These are phyloP conservation scores for Dasypus novemcinctus DNA, from an alignment of 2,113 vertebrate species.

Conservation along the genomic window DNA sequence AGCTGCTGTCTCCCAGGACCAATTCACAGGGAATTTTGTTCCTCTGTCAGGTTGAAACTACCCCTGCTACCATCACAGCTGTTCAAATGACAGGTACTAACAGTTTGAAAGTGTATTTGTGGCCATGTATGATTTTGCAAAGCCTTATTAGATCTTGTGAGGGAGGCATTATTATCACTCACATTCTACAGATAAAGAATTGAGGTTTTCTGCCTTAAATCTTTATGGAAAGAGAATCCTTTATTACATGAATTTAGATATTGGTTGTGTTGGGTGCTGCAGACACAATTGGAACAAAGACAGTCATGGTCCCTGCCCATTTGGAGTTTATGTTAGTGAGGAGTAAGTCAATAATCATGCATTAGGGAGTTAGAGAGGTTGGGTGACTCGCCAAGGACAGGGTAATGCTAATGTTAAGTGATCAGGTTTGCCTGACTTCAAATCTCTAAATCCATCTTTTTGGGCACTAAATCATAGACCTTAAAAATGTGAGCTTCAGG, in stretches of 20 bases:
- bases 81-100: background rate
- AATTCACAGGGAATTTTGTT: background rate
- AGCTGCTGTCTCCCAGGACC: background rate
- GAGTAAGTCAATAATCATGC: background rate
- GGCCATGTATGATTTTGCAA: background rate
- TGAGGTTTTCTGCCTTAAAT: background rate
- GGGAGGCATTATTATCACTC: background rate
- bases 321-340: background rate
- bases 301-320: background rate
- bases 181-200: background rate
- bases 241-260: background rate
- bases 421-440: background rate
- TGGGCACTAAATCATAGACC: background rate
- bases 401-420: background rate
- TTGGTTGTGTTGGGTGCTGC: background rate
- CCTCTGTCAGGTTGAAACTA: background rate
- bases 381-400: background rate
- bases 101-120: background rate
- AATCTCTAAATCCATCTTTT: background rate
- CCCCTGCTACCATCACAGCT: background rate
- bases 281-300: background rate
- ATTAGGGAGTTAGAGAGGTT: background rate
- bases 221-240: background rate
- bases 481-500: background rate
- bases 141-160: background rate